phyloP scores from a whole-genome alignment of 2,888 invertebrate species.

The Agriopis marginaria region DNA sequence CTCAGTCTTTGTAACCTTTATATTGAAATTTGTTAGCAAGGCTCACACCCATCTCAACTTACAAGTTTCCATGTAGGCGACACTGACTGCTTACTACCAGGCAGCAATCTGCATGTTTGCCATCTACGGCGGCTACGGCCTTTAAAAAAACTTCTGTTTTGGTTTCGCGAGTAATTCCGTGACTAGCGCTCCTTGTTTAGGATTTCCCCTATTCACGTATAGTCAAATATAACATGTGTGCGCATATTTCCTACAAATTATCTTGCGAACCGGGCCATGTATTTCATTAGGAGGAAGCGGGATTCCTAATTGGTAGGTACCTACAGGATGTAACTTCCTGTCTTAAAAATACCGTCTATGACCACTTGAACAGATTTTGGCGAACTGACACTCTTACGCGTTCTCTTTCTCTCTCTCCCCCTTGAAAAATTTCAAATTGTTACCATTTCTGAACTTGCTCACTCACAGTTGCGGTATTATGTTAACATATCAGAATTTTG shows the following conservation, averaged over 20 bases:
- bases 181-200: neutral
- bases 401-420: neutral
- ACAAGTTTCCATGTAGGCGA: no score
- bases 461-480: neutral
- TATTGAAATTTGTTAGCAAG: neutral
- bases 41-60: neutral
- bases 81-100: no score
- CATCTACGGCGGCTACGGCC: no score
- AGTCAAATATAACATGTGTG: neutral
- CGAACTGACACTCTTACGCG: neutral
- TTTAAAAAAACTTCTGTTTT: neutral
- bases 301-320: neutral
- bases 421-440: neutral
- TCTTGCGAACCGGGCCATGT: neutral
- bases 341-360: neutral
- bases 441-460: neutral
- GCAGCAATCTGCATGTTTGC: no score
- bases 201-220: neutral
- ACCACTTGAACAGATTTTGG: neutral
- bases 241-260: neutral
- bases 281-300: neutral
- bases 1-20: no score
- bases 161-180: neutral
- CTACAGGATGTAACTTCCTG: neutral
- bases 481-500: neutral